These are phyloP conservation scores for Vidua chalybeata DNA, from an alignment of 2,113 vertebrate species.

Conservation along the genomic window DNA sequence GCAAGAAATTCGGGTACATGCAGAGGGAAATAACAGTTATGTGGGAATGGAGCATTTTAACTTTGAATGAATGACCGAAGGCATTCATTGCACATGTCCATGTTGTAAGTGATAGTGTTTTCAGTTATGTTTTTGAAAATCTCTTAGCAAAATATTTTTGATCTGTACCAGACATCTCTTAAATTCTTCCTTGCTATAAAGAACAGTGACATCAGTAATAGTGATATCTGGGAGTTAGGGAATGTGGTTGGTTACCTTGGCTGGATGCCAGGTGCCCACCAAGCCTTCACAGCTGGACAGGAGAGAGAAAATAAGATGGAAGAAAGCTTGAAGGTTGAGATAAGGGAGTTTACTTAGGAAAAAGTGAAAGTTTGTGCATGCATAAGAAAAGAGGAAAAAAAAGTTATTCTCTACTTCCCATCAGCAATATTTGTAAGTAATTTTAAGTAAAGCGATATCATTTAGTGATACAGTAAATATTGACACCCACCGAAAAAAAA, in stretches of 20 bases:
- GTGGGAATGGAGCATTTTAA: neutral
- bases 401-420: neutral
- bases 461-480: neutral
- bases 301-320: neutral
- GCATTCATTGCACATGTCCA: neutral
- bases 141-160: neutral
- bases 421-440: neutral
- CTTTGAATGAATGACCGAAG: neutral
- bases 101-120: neutral
- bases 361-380: rapidly evolving
- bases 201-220: neutral
- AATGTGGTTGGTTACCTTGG: neutral
- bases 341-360: neutral
- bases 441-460: rapidly evolving
- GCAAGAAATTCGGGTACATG: neutral
- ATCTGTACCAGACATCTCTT: neutral
- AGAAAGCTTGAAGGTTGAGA: rapidly evolving
- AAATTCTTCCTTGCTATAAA: neutral
- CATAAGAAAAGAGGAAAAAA: neutral
- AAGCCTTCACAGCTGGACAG: too few species aligned
- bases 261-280: neutral
- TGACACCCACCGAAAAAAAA: neutral
- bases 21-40: neutral
- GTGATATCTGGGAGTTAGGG: neutral
- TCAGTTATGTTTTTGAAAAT: neutral